A percentile compares a stretch with the other conserved stretches of the same genome.
phyloP scores from a whole-genome alignment of 2,113 vertebrate species.

The Tylochromis polylepis region DNA sequence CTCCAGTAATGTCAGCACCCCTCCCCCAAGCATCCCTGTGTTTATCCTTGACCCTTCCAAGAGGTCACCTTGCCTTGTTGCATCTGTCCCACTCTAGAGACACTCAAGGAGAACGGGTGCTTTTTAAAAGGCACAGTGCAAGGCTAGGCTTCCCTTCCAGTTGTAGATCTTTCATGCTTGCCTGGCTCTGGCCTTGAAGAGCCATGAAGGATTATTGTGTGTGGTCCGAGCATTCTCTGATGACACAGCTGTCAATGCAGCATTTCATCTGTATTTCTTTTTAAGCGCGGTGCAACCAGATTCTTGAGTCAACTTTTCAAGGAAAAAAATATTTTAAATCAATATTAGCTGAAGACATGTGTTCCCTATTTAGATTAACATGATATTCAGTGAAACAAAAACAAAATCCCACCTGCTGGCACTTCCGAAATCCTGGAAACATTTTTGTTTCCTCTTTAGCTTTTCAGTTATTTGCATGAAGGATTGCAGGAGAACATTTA shows the following conservation, averaged over 20 bases:
- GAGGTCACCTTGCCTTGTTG: slow-evolving; percentile 60
- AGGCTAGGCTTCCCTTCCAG: slow-evolving; percentile 55
- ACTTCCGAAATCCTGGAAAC: slow-evolving; percentile 33
- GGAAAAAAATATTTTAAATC: neutral
- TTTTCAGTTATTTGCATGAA: slow-evolving; percentile 20
- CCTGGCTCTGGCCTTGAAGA: slow-evolving; percentile 59
- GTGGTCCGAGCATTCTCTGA: slow-evolving; percentile 54
- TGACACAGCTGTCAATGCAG: slow-evolving; percentile 41
- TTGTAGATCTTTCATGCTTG: slow-evolving; percentile 57
- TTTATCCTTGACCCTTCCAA: slow-evolving; percentile 66
- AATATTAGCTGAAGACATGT: neutral
- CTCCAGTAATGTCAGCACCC: slow-evolving; percentile 41
- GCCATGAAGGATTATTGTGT: slow-evolving; percentile 55
- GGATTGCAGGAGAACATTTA: slow-evolving; percentile 6
- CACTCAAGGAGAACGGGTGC: slow-evolving; percentile 63
- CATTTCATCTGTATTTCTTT: neutral
- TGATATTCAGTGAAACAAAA: slow-evolving; percentile 29
- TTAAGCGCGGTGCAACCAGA: neutral
- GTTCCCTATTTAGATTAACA: slow-evolving; percentile 23
- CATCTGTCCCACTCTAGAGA: slow-evolving; percentile 64
- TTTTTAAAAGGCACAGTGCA: slow-evolving; percentile 55
- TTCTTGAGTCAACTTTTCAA: neutral
- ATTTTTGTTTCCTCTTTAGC: neutral
- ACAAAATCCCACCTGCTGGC: slow-evolving; percentile 18
- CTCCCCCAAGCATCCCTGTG: slow-evolving; percentile 38